phyloP scores from a whole-genome alignment of 2,888 invertebrate genomes.

The Drepana falcataria region DNA sequence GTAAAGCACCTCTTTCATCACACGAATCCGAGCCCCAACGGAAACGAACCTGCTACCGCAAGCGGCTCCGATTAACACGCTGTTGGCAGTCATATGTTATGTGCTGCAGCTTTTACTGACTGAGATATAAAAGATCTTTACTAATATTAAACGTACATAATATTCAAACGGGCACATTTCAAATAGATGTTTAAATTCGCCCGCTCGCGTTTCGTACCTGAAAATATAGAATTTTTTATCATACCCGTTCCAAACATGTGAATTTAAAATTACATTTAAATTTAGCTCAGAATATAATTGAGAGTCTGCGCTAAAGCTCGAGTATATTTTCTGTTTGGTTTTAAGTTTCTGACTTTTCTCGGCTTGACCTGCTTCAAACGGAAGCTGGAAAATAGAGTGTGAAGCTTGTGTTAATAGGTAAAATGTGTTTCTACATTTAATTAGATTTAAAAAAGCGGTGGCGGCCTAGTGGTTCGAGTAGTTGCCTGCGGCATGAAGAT shows the following conservation, averaged over 20 bases:
- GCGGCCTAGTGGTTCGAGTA: too few species aligned
- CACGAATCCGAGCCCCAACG: too few species aligned
- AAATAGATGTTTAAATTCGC: background rate
- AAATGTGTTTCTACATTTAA: background rate
- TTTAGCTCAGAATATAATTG: background rate
- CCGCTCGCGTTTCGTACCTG: background rate
- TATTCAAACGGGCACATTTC: background rate
- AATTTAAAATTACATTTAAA: background rate
- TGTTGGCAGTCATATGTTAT: too few species aligned
- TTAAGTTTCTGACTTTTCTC: conserved; percentile 6
- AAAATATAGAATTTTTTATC: background rate
- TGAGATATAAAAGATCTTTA: too few species aligned
- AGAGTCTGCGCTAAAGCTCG: conserved; percentile 1
- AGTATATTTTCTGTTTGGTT: conserved; percentile 10
- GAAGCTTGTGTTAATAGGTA: conserved; percentile 4
- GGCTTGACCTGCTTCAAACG: conserved; percentile 7
- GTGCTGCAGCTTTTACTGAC: too few species aligned
- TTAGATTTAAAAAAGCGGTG: too few species aligned
- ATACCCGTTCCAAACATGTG: background rate
- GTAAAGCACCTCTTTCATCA: too few species aligned
- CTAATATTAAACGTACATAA: background rate
- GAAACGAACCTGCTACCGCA: too few species aligned
- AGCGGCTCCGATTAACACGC: too few species aligned
- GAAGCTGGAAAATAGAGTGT: conserved; percentile 5
- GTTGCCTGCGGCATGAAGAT: too few species aligned